Conservation (phyloP, 2,113 vertebrate species). For the Sceloporus tristichus region DNA sequence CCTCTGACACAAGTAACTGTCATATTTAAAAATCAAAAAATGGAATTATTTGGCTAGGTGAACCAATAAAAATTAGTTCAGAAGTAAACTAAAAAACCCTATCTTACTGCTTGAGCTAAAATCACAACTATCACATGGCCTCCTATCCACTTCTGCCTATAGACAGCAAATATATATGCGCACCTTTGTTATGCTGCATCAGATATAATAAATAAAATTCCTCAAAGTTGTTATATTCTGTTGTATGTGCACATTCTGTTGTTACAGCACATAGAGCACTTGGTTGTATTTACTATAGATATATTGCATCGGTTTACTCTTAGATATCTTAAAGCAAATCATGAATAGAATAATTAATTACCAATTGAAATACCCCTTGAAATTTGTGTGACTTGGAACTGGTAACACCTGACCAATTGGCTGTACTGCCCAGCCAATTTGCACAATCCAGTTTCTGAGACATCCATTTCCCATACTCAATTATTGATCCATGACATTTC, state of each 20-base stretch:
- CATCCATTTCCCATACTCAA: too few species aligned
- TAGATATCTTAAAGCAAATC: neutral
- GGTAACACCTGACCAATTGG: neutral
- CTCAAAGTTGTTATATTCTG: too few species aligned
- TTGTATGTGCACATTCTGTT: neutral
- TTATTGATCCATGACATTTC: neutral
- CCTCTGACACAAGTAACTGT: neutral
- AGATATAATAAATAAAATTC: neutral
- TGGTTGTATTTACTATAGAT: neutral
- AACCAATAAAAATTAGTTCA: neutral
- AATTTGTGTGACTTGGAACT: neutral
- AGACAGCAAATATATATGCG: too few species aligned
- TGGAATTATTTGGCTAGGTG: neutral
- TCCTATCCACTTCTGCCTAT: neutral
- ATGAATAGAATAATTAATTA: neutral
- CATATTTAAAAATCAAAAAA: neutral
- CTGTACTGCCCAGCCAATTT: neutral
- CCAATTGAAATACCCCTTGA: neutral
- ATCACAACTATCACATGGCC: neutral
- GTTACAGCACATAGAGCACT: neutral
- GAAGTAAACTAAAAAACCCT: neutral
- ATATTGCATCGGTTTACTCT: neutral
- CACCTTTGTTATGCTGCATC: neutral
- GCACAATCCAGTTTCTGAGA: neutral
- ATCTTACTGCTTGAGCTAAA: neutral